Evolutionary conservation across 1,140 invertebrate genomes (phyloP), one percentile per base, ranked within the genome.

Genomic region (Pomacea maculata): DNA sequence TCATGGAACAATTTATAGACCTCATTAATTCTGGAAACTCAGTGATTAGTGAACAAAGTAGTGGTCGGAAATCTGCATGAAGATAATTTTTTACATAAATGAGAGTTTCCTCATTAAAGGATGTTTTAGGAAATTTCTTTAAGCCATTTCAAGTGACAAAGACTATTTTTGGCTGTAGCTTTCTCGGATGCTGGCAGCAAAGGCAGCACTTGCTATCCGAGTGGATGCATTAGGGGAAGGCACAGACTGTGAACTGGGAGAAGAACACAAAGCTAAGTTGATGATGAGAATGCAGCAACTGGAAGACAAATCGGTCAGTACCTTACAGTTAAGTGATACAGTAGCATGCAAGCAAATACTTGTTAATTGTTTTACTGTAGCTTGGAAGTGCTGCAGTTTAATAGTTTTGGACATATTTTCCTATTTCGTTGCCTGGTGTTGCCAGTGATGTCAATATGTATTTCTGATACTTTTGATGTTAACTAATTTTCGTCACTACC

Each of bases 201-300:
- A 99, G 91, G 95, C 97, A 4, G 93, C 98, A 0, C 90, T 99
- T 14, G 97, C 97, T 0, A 96, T 96, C 2, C 94, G 99, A 86
- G 95, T 99, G 1, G 99, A 99, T 92, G 98, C 98, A 6, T 94
- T 99, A 21, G 97, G 97, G 12, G 98, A 99, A 90, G 95, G 96
- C 75, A 94, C 90, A 0, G 93, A 85, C 75, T 71, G 71, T 67
- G 95, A 96, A 78, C 89, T 99, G 5, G 97, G 97, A 11, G 93
- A 95, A 2, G 95, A 97, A 87, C 96, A 98, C 88, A 95, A 95
- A 89, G 96, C 95, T 0, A 97, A 96, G 88, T 90, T 99, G 64
- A 97, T 98, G 91, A 92, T 93, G 1, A 93, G 95, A 77, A 87
- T 99, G 15, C 92, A 95, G 73, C 82, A 95, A 54, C 87, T 99